Conservation (phyloP, 2,888 invertebrate genomes). For the Melangyna quadrimaculata region DNA sequence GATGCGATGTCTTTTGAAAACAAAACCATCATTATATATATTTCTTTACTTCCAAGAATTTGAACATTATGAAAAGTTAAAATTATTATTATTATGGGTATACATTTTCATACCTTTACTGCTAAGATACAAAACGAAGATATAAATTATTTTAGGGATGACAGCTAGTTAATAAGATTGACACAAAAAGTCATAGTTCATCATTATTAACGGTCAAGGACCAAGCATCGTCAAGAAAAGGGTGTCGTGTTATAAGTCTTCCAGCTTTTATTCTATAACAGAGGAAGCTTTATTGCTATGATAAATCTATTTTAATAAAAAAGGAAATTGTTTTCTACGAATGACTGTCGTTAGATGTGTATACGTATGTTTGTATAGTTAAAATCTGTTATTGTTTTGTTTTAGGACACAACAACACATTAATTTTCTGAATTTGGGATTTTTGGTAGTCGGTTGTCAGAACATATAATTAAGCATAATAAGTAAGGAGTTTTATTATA, state of each 20-base stretch:
- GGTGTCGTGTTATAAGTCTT: not conserved
- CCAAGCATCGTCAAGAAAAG: not conserved
- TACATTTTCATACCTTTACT: not conserved
- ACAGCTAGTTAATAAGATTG: conserved; percentile 44
- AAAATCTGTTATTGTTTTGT: not conserved
- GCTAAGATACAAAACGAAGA: not conserved
- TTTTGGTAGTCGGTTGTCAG: not conserved
- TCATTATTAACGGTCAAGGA: conserved; percentile 5
- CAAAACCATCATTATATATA: too few relatives aligned
- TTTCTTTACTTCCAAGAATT: too few relatives aligned
- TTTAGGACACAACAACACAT: not conserved
- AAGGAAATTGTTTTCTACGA: not conserved
- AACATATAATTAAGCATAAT: not conserved
- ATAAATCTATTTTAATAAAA: conserved; percentile 17
- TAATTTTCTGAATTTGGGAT: not conserved
- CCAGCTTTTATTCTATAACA: too few relatives aligned
- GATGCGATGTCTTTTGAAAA: too few relatives aligned
- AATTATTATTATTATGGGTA: too few relatives aligned
- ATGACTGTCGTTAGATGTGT: not conserved
- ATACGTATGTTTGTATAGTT: not conserved
- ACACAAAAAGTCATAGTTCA: conserved; percentile 16
- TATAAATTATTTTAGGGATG: conserved; percentile 28
- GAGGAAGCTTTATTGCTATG: not conserved
- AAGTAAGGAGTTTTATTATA: too few relatives aligned
- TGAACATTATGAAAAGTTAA: too few relatives aligned